Evolutionary conservation across 2,113 vertebrate species (phyloP), one percentile per base, ranked within the genome.

Genomic region (Hymenochirus boettgeri): DNA sequence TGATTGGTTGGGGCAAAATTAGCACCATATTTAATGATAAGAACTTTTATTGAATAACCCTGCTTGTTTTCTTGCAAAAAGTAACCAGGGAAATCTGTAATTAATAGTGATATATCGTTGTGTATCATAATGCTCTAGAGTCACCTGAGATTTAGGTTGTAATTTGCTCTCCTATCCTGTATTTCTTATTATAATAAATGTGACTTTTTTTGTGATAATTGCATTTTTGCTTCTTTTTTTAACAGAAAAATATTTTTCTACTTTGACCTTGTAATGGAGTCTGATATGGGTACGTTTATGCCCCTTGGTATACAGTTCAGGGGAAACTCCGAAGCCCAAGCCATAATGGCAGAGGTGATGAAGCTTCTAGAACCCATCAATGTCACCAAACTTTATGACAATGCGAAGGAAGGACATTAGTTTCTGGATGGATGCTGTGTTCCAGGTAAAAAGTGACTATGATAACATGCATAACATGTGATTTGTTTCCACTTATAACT

Each of bases 221-320:
- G 7, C 7, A 37, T 12, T 4, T 61, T 71, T 29, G 70, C 70
- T 75, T 70, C 29, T 76, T 73, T 3, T 12, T 5, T 50, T 4
- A 70, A 74, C 74, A 98, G 94, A 86, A 62, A 61, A 93, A 95
- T 71, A 76, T 91, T 70, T 92, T 92, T 50, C 91, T n/a, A 94
- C 74, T 89, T 92, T 19, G 89, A 94, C 76, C 78, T 98, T 0
- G 92, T 98, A 57, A 96, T 97, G 93, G 94, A 99, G 75, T 93
- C 94, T 11, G 94, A 97, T 66, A 13, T 73, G 23, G 94, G 96
- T 54, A 96, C 91, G 12, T 96, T 96, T 80, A 73, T 71, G 33
- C 95, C 93, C 0, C 70, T 85, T 70, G 93, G 87, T 5, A 78
- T 98, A 60, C 85, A 85, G 71, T 98, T 98, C 76, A 83, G 85